Evolutionary conservation across 2,888 invertebrate species (phyloP).

Genomic region (Himalopsyche japonica): DNA sequence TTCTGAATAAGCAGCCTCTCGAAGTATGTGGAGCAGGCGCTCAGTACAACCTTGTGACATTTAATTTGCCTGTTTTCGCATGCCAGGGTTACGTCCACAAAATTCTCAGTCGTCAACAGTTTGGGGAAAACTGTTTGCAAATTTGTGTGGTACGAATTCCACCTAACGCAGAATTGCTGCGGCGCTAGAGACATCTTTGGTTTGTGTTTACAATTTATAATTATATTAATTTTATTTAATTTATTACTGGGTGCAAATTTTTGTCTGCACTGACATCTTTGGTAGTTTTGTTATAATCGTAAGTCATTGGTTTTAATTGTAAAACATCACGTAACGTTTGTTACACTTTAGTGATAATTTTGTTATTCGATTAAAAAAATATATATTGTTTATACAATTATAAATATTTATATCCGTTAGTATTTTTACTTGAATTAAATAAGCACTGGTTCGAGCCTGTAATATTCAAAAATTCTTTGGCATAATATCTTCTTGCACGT

Average conservation of each 20-base stretch:
- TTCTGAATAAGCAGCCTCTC: conserved; percentile 79
- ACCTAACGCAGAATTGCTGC: conserved; percentile 75
- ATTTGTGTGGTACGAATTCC: conserved; percentile 83
- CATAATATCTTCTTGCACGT: not conserved
- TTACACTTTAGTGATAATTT: not conserved
- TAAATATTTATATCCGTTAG: not conserved
- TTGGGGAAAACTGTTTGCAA: conserved; percentile 78
- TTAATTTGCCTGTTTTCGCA: conserved; percentile 85
- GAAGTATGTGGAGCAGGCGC: conserved; percentile 84
- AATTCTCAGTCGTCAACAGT: conserved; percentile 75
- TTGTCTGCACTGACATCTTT: not conserved
- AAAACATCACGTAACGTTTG: not conserved
- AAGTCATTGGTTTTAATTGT: not conserved
- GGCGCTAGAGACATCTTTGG: conserved; percentile 58
- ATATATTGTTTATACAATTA: not conserved
- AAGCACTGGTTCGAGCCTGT: not conserved
- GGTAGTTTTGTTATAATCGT: not conserved
- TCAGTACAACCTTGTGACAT: conserved; percentile 85
- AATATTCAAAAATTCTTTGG: not conserved
- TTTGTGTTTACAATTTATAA: conserved; percentile 27
- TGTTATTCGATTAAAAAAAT: not conserved
- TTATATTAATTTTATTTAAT: not conserved
- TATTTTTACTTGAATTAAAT: not conserved
- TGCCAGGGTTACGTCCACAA: conserved; percentile 86
- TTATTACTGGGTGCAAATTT: not conserved